Conservation (phyloP, 1,140 invertebrate genomes). For the Stegodyphus mimosarum region DNA sequence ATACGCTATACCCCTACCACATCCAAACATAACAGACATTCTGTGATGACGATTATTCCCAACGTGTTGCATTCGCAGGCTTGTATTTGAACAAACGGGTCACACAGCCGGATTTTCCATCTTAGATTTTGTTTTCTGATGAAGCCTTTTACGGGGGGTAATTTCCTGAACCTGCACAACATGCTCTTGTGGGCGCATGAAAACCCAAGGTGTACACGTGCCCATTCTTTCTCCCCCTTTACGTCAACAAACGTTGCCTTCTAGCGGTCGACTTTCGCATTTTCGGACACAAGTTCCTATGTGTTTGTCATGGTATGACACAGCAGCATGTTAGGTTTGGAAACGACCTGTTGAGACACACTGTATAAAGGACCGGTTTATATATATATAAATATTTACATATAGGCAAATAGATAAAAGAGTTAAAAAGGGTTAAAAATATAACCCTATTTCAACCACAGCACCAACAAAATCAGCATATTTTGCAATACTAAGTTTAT, state of each 20-base stretch:
- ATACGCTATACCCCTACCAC: conserved; percentile 8
- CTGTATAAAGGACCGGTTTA: too few relatives aligned
- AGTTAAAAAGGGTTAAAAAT: too few relatives aligned
- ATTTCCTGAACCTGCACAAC: conserved; percentile 1
- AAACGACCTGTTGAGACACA: too few relatives aligned
- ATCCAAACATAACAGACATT: neutral
- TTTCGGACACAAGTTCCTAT: neutral
- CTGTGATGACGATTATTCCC: neutral
- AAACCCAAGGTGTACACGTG: neutral
- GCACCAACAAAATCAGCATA: too few relatives aligned
- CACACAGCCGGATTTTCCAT: neutral
- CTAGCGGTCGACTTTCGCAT: neutral
- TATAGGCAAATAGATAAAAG: too few relatives aligned
- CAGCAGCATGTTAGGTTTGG: neutral
- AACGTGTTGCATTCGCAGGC: neutral
- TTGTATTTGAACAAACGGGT: neutral
- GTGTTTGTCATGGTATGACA: neutral
- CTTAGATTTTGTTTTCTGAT: neutral
- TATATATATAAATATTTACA: too few relatives aligned
- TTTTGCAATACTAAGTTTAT: too few relatives aligned
- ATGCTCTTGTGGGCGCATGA: neutral
- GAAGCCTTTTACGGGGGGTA: neutral
- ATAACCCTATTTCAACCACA: too few relatives aligned
- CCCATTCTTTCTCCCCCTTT: conserved; percentile 1
- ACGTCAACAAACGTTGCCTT: neutral